Evolutionary conservation across 2,888 invertebrate genomes (phyloP).

Genomic region (Troides helena): DNA sequence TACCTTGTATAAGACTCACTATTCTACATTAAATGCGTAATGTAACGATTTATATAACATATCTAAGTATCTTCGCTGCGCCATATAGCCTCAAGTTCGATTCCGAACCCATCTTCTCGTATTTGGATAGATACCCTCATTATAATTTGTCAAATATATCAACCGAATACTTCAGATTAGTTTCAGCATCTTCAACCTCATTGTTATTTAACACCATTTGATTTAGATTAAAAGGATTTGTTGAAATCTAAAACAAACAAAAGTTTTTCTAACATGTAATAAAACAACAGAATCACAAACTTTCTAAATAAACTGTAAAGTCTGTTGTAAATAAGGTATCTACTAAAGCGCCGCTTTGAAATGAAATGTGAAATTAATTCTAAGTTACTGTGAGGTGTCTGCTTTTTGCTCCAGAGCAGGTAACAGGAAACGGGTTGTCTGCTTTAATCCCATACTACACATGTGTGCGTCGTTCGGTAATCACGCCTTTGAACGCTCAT

Average conservation of each 20-base stretch:
- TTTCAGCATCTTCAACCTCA: too few relatives aligned
- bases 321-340: slow-evolving; percentile 4
- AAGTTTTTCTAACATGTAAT: neutral
- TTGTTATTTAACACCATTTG: too few relatives aligned
- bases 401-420: slow-evolving; percentile 73
- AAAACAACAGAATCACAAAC: neutral
- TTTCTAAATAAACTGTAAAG: neutral
- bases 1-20: neutral
- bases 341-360: slow-evolving; percentile 41
- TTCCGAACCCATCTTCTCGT: too few relatives aligned
- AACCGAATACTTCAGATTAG: too few relatives aligned
- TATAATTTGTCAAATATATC: too few relatives aligned
- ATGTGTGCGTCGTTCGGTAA: slow-evolving; percentile 54
- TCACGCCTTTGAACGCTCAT: slow-evolving; percentile 54
- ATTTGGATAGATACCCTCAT: too few relatives aligned
- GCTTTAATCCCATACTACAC: slow-evolving; percentile 66
- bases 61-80: too few relatives aligned
- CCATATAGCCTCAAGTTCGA: too few relatives aligned
- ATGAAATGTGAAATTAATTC: slow-evolving; percentile 72
- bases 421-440: slow-evolving; percentile 78
- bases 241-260: too few relatives aligned
- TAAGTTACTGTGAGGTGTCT: slow-evolving; percentile 63
- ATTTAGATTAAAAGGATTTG: too few relatives aligned
- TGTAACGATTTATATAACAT: neutral
- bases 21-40: neutral